Base-by-base conservation (phyloP, 2,797 vertebrate species). In the Ptychobarbus kaznakovi region DNA sequence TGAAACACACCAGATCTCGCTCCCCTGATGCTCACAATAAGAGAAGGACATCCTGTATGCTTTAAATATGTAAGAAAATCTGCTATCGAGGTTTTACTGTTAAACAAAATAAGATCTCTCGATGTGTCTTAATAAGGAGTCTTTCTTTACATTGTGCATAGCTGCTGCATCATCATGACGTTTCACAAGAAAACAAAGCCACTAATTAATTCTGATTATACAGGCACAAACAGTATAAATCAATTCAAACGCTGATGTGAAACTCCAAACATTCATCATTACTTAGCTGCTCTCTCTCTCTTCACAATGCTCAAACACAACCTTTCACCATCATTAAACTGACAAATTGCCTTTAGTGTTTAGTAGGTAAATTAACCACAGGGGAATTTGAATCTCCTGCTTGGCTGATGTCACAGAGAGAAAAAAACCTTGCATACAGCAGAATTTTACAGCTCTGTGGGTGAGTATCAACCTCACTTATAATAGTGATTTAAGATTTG, bases 291-390 rank as follows among this genome's bases (percentile, higher is more conserved):
- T 58, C 22, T 38, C 10, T 61, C 28, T 76, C 40, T 20, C 63
- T 68, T 49, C 72, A 66, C 53, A 58, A 22, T 66, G 72, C n/a
- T 83, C 76, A 83, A 85, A 73, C 49, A 79, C 80, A 75, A 84
- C 89, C 84, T 90, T 73, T 88, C 91, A 87, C 89, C 88, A 86
- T 80, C 83, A 85, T 89, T 88, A 85, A 72, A 78, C 86, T 89
- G 89, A 90, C 91, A 84, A 91, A 92, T 92, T 35, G 90, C 86
- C 80, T 89, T 84, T 80, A 70, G 20, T 79, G 28, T 92, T 90
- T 90, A 86, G 79, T 81, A 89, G 88, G 82, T 90, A 91, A 89
- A 91, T 89, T 72, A 56, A 86, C 88, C 88, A 82, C 84, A 20
- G 32, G 86, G 82, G 90, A 70, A 72, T 53, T 51, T 20, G 84